Base-by-base conservation (phyloP, 1,140 invertebrate species). In the Phymorhynchus buccinoides region DNA sequence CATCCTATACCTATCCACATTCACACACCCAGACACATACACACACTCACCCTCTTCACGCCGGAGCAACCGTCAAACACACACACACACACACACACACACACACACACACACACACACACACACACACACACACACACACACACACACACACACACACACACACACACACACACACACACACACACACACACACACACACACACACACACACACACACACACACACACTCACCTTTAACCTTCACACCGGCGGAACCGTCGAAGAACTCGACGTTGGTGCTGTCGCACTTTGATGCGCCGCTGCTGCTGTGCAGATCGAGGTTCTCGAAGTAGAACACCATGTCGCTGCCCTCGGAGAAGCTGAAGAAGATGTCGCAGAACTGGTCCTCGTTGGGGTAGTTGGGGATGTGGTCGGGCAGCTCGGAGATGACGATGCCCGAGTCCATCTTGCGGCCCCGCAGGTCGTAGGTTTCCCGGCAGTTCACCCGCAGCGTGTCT, bases 241-340 rank as follows among this genome's bases (percentile, higher is more conserved):
- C 35, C 30, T 6, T 12, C 39, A 18, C 6, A 66, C 32, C 44
- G 22, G 52, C 30, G 12, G 81, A 68, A 27, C 81, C 81, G 16
- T 83, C 81, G 41, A 83, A 83, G 16, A 83, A 7, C 62, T 68
- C 62, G 2, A 83, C 35, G 66, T 41, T 83, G 22, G 81, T 73
- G 4, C 30, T 83, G 37, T 83, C 81, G 30, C 81, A 83, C 18
- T 41, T 37, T 2, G 66, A 32, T 27, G 39, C 0, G 62, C 44
- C 81, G 14, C 81, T 37, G n/a, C 62, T 44, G 22, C 52, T 41
- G 66, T 68, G 30, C 16, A 83, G 62, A 1, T 83, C 81, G 3
- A 83, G 81, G 62, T 62, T n/a, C 12, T 83, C 81, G 18, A 83
- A 83, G 62, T 83, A 83, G 62, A 83, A 44, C 81, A 83, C 73